Evolutionary conservation across 2,888 invertebrate species (phyloP), one percentile per base, ranked within the genome.

Genomic region (Oeneis ivallda): DNA sequence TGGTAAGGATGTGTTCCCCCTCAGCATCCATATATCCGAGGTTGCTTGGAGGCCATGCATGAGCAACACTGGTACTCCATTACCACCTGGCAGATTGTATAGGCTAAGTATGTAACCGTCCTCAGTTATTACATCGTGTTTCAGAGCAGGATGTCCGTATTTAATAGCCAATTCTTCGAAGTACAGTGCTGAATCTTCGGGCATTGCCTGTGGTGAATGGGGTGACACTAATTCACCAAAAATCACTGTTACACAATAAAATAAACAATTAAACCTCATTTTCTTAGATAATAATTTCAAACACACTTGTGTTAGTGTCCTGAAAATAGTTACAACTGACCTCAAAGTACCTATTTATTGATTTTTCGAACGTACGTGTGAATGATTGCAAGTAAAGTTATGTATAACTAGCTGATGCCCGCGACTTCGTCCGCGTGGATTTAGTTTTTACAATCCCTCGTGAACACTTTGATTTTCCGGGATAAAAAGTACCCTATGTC

Each of bases 1-100:
- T 96, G 80, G 85, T 0, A 88, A 65, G 0, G 86, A 86, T 5
- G 69, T 70, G 2, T 79, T 70, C 11, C 84, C 87, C 19, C 85
- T 74, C 0, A 84, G 41, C 43, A 89, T 80, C 83, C 83, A 89
- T 17, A 79, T 64, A 49, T 89, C 88, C 0, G 85, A 72, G 6
- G 79, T 80, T 67, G 86, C 86, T 8, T 77, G 70, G 47, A 87
- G 64, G 11, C 87, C 88, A 67, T 89, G 89, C 72, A 84, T 74
- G 43, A 88, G 58, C 2, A 89, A 69, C 49, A 87, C 76, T 47
- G 89, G 86, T 59, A 77, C 75, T 4, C 72, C 62, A 60, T 71
- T 77, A 37, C 69, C 74, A 8, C 73, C 77, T 0, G 72, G 77
- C 4, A 82, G 72, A 15, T 70, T 73, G 64, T 75, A 77, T 2